These are phyloP conservation scores for Brassicogethes aeneus DNA, from an alignment of 2,888 invertebrate species.

Conservation along the genomic window DNA sequence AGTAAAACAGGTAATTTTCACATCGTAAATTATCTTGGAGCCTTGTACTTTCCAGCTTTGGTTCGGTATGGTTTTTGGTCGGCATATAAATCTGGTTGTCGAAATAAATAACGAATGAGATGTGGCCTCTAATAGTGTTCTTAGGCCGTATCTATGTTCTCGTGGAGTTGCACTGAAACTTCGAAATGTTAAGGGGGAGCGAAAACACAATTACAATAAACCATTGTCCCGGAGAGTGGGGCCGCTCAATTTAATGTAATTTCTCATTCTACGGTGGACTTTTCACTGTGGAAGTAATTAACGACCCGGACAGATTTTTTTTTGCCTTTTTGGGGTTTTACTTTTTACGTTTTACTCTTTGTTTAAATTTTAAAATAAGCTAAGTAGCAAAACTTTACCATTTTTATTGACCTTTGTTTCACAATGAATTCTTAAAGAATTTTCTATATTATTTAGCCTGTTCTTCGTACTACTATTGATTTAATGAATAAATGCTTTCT, in stretches of 20 bases:
- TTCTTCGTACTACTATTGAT: no score
- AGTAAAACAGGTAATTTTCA: background rate
- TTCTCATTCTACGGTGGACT: no score
- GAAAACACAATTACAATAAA: slow-evolving; percentile 38
- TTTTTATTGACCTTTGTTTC: no score
- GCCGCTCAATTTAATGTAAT: slow-evolving; percentile 35
- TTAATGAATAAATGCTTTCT: no score
- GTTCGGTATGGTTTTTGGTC: slow-evolving; percentile 12
- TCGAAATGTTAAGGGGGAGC: slow-evolving; percentile 31
- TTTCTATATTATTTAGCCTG: no score
- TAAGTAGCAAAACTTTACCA: no score
- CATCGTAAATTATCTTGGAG: background rate
- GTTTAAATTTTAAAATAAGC: no score
- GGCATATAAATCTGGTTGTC: slow-evolving; percentile 22
- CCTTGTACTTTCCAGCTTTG: slow-evolving; percentile 4
- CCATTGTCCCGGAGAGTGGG: slow-evolving; percentile 30
- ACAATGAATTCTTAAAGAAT: no score
- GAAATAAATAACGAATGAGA: slow-evolving; percentile 36
- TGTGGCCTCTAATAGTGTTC: slow-evolving; percentile 36
- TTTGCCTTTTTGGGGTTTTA: no score
- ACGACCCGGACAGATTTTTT: slow-evolving; percentile 6
- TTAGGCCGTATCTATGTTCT: slow-evolving; percentile 33
- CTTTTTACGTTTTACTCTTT: no score
- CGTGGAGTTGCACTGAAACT: slow-evolving; percentile 31
- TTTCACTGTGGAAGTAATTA: slow-evolving; percentile 13